Conservation (phyloP, 2,797 vertebrate genomes). For the Okamejei kenojei region DNA sequence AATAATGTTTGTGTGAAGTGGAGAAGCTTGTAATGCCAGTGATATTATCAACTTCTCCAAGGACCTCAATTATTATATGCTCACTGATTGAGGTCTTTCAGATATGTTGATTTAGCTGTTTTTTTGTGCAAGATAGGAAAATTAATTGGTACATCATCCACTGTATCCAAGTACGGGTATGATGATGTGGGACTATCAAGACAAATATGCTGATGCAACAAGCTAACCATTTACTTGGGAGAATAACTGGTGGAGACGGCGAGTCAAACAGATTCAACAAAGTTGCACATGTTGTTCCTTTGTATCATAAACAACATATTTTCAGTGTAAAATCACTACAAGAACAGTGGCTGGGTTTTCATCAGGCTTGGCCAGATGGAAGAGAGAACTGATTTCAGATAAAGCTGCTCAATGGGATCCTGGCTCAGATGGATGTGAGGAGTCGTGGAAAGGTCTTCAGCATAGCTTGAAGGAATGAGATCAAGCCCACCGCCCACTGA, state of each 20-base stretch:
- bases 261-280: neutral
- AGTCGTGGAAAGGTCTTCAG: conserved; percentile 41
- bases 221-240: neutral
- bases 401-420: conserved; percentile 50
- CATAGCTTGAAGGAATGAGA: neutral
- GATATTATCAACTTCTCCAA: neutral
- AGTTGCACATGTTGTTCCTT: neutral
- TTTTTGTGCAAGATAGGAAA: neutral
- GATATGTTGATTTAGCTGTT: neutral
- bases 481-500: neutral
- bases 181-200: neutral
- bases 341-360: neutral
- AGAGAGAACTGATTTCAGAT: conserved; percentile 8
- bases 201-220: neutral
- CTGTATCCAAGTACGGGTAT: neutral
- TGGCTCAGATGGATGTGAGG: conserved; percentile 80
- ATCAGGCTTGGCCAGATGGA: neutral
- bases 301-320: neutral
- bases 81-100: neutral
- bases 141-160: neutral
- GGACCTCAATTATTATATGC: neutral
- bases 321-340: neutral
- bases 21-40: neutral
- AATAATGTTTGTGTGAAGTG: neutral
- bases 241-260: neutral